Evolutionary conservation across 2,797 vertebrate species (phyloP), one percentile per base, ranked within the genome.

Genomic region (Ctenopoma kingsleyae): DNA sequence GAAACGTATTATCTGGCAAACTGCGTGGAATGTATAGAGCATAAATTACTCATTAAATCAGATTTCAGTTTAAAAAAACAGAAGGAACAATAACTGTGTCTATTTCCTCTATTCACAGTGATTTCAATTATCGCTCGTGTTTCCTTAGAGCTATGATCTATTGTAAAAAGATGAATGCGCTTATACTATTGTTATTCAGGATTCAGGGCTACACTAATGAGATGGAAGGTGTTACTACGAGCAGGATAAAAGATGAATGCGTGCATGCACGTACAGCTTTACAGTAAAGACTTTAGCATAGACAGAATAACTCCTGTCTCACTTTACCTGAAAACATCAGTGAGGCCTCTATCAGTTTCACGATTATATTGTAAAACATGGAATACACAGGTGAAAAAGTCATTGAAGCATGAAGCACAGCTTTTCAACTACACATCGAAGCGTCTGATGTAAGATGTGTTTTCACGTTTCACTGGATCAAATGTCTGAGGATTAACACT

Each of bases 101-200:
- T 57, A 25, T 67, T 62, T 53, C 15, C 12, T 78, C 27, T 2
- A 19, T 68, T 76, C 49, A 44, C 19, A 38, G 32, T 55, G 56
- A 69, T 63, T 81, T 72, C 63, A 78, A 52, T 67, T 79, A 49
- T 46, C 40, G 46, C 19, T 41, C 56, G 22, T 55, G 78, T 71
- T 55, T 63, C 44, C 59, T 60, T 54, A 44, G 63, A 67, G 65
- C 46, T 63, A 46, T 71, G 58, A 65, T 71, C 63, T 64, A 66
- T 82, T 72, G 59, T 54, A 22, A 72, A 71, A 60, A 55, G 67
- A 86, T 70, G 64, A 85, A 75, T 62, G 32, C 65, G 46, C 52
- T 77, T 67, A 74, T 80, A 62, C 17, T 54, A 20, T 55, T 75
- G 64, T 74, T 67, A 55, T 52, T 69, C 74, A 40, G 38, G 65